A percentile compares a stretch with the other conserved stretches of the same genome.
Conservation (phyloP, 1,140 invertebrate species). For the Heliconius hewitsoni region DNA sequence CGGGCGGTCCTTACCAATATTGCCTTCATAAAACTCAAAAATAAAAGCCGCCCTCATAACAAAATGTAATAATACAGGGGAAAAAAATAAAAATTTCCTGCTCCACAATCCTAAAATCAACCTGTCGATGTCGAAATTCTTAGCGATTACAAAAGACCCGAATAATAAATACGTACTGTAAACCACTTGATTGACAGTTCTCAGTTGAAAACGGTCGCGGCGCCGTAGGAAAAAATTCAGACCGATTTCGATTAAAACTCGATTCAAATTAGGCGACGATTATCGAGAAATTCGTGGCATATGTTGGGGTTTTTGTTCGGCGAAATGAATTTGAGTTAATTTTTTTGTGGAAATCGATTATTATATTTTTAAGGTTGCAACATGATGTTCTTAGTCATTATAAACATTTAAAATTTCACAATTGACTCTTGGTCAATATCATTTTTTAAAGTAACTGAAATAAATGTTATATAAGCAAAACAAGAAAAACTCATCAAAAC, state of each 20-base stretch:
- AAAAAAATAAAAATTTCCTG: constrained; percentile 15
- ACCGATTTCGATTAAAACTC: constrained; percentile 52
- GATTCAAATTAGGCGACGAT: constrained; percentile 60
- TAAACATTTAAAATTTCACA: not conserved
- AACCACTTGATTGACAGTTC: constrained; percentile 68
- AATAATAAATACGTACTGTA: constrained; percentile 67
- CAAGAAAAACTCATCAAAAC: too few relatives aligned
- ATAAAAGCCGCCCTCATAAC: not conserved
- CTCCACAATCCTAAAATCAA: constrained; percentile 44
- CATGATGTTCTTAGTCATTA: not conserved
- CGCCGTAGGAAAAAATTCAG: constrained; percentile 53
- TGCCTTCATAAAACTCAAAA: not conserved
- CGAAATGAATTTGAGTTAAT: not conserved
- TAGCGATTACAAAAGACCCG: constrained; percentile 63
- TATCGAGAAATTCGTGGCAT: constrained; percentile 71
- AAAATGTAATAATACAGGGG: not conserved
- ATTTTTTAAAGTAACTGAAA: too few relatives aligned
- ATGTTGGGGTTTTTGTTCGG: constrained; percentile 52
- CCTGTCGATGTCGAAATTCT: constrained; percentile 60
- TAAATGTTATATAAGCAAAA: too few relatives aligned
- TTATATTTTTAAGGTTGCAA: not conserved
- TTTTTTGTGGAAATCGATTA: not conserved
- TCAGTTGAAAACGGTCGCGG: constrained; percentile 47
- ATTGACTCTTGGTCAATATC: too few relatives aligned
- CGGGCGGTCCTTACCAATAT: not conserved